Percentiles rank a stretch among this genome's conserved stretches.
Evolutionary conservation across 2,797 vertebrate genomes (phyloP).

Genomic region (Lagorchestes hirsutus): DNA sequence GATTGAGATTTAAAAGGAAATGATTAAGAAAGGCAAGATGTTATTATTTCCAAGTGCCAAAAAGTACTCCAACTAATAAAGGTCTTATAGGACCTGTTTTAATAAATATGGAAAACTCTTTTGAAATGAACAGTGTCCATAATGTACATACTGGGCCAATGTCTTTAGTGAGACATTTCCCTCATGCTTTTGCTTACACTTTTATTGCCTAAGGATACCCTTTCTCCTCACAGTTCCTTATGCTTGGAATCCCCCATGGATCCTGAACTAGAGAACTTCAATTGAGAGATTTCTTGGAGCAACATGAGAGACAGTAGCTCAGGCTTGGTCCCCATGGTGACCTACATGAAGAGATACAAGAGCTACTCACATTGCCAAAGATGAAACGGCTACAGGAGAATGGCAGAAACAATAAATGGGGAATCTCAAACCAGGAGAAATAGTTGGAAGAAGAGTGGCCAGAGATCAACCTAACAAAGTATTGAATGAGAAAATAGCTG

Average conservation of each 20-base stretch:
- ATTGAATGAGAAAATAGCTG: constrained; percentile 40
- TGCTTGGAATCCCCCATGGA: background rate
- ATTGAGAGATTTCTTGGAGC: background rate
- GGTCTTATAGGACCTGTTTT: background rate
- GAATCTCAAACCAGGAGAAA: constrained; percentile 6
- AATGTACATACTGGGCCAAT: background rate
- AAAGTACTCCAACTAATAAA: background rate
- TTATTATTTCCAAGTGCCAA: background rate
- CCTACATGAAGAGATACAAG: background rate
- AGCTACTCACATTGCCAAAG: background rate
- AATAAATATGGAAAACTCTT: background rate
- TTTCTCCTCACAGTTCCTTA: background rate
- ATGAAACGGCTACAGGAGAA: background rate
- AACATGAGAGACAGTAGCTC: background rate
- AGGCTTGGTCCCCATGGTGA: background rate
- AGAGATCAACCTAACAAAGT: constrained; percentile 22
- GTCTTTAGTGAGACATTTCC: background rate
- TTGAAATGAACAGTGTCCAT: background rate
- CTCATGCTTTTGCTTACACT: background rate
- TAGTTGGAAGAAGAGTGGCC: constrained; percentile 55
- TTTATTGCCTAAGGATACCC: background rate
- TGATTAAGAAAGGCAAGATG: background rate
- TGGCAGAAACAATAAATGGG: background rate
- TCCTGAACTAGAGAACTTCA: background rate
- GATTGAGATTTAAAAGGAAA: background rate